Conservation (phyloP, 1,140 invertebrate species). For the Tachypleus tridentatus region DNA sequence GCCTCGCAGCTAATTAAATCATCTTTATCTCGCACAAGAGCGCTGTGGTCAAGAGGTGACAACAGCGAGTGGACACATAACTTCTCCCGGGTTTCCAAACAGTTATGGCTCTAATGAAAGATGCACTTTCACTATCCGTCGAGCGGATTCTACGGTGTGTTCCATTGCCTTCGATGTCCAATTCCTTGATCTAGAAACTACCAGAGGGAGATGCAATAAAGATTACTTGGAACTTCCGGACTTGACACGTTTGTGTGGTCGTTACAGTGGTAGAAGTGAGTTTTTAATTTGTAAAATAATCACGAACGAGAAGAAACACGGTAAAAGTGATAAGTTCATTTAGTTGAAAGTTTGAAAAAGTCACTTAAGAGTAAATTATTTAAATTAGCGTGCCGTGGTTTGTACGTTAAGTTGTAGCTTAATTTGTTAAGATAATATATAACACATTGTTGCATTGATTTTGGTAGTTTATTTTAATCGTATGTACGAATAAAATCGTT, state of each 20-base stretch:
- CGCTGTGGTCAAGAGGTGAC: constrained; percentile 17
- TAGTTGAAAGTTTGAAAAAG: no score
- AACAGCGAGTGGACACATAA: constrained; percentile 16
- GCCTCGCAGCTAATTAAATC: no score
- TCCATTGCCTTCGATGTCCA: constrained; percentile 22
- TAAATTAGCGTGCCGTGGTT: no score
- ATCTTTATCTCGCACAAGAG: not conserved
- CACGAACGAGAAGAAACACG: no score
- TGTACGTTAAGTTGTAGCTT: no score
- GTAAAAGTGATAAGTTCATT: no score
- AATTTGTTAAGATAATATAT: no score
- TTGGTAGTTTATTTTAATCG: no score
- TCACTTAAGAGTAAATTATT: no score
- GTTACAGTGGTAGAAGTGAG: not conserved
- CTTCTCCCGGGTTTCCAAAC: constrained; percentile 22
- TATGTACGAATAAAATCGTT: no score
- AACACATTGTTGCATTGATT: no score
- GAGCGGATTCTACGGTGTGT: constrained; percentile 21
- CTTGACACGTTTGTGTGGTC: constrained; percentile 15
- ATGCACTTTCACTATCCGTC: constrained; percentile 18
- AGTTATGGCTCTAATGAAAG: constrained; percentile 19
- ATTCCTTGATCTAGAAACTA: constrained; percentile 24
- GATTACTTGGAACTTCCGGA: constrained; percentile 25
- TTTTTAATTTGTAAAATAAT: no score
- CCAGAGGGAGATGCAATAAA: constrained; percentile 10